These are phyloP conservation scores for Neoscelio sp. DNA, from an alignment of 2,888 invertebrate species.

Conservation along the genomic window DNA sequence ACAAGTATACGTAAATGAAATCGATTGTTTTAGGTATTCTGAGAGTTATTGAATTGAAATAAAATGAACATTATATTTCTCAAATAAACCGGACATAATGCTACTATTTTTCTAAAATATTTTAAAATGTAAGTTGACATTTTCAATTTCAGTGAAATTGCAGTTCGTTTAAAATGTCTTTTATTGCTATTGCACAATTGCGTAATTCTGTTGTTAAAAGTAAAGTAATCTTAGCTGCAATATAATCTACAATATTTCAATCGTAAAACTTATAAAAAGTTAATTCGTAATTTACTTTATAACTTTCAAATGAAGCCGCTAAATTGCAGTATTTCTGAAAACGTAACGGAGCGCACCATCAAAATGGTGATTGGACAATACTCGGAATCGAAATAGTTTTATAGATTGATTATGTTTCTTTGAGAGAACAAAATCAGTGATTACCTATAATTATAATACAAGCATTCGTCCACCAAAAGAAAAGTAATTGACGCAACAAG, in stretches of 20 bases:
- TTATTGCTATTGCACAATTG: constrained; percentile 16
- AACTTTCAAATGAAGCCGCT: constrained; percentile 25
- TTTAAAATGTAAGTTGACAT: constrained; percentile 1
- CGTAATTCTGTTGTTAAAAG: constrained; percentile 19
- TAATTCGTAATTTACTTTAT: constrained; percentile 44
- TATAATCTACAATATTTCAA: constrained; percentile 2
- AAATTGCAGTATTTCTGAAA: constrained; percentile 15
- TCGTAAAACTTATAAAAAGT: constrained; percentile 46
- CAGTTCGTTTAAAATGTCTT: neutral
- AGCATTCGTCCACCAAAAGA: constrained; percentile 14
- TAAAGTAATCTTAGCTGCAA: constrained; percentile 8
- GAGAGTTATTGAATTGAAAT: no score
- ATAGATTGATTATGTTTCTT: constrained; percentile 37
- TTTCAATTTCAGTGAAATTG: constrained; percentile 36
- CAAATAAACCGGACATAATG: neutral
- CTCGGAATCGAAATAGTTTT: constrained; percentile 36
- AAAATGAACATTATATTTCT: neutral
- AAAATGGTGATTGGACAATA: constrained; percentile 39
- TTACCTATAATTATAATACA: constrained; percentile 9
- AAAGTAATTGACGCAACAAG: constrained; percentile 30
- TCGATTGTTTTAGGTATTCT: neutral
- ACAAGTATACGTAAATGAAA: constrained; percentile 2
- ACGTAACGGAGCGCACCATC: constrained; percentile 10
- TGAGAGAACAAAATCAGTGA: constrained; percentile 11
- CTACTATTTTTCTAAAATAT: no score